A percentile compares a stretch with the other conserved stretches of the same genome.
phyloP scores from a whole-genome alignment of 1,140 invertebrate species.

The Formica selysi region DNA sequence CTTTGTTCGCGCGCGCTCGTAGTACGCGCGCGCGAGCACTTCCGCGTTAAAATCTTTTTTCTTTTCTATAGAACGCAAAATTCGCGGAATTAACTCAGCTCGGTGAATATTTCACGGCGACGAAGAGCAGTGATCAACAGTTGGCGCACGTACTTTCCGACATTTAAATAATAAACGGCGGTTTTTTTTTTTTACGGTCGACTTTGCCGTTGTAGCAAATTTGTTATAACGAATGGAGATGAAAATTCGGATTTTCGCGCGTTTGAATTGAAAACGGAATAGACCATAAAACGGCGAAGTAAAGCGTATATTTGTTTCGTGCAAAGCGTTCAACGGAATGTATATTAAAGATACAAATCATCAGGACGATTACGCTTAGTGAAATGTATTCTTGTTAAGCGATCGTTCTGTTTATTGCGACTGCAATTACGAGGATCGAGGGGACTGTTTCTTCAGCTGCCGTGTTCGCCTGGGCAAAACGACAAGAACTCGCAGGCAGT shows the following conservation, averaged over 20 bases:
- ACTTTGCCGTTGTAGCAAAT: slow-evolving; percentile 46
- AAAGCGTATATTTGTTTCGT: not conserved
- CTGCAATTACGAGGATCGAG: slow-evolving; percentile 46
- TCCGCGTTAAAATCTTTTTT: not conserved
- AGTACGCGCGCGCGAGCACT: not conserved
- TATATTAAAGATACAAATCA: slow-evolving; percentile 20
- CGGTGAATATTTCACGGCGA: slow-evolving; percentile 36
- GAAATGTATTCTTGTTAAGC: slow-evolving; percentile 7
- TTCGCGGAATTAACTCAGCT: slow-evolving; percentile 27
- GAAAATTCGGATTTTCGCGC: not conserved
- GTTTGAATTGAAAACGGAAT: slow-evolving; percentile 15
- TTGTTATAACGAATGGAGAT: slow-evolving; percentile 38
- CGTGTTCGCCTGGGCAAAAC: not conserved
- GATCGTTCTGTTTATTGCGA: slow-evolving; percentile 4
- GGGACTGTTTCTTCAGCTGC: slow-evolving; percentile 48
- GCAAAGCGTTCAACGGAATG: not conserved
- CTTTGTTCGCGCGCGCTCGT: not conserved
- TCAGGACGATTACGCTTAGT: slow-evolving; percentile 16
- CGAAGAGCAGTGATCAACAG: slow-evolving; percentile 31
- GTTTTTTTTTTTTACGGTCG: slow-evolving; percentile 26
- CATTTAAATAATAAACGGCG: slow-evolving; percentile 48
- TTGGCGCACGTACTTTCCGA: slow-evolving; percentile 45
- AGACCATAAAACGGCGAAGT: not conserved
- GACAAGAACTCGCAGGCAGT: slow-evolving; percentile 6
- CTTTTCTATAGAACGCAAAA: not conserved